phyloP scores from a whole-genome alignment of 2,797 vertebrate genomes.

The Threskiornis aethiopicus region DNA sequence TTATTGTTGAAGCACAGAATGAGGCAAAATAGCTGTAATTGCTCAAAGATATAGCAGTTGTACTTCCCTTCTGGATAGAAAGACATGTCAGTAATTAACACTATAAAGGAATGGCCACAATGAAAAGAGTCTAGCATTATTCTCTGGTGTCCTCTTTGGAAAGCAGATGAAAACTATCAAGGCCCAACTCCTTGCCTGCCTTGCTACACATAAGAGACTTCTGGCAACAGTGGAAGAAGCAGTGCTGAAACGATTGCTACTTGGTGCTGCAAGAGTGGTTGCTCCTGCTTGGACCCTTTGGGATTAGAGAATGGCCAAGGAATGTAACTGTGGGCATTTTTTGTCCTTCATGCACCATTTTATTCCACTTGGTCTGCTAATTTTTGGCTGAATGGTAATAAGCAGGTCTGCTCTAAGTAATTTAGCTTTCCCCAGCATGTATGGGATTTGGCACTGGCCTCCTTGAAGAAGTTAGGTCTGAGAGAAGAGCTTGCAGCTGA shows the following conservation, averaged over 20 bases:
- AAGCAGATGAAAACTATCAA: not conserved
- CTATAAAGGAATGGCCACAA: not conserved
- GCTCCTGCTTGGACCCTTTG: not conserved
- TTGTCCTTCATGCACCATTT: not conserved
- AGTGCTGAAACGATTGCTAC: not conserved
- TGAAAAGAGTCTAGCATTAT: not conserved
- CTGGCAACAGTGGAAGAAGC: not conserved
- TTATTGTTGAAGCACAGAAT: not conserved
- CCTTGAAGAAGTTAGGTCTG: not conserved
- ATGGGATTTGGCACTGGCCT: not conserved
- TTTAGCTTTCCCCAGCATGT: not conserved
- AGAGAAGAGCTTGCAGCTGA: not conserved
- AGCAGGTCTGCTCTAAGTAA: not conserved
- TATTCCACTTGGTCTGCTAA: not conserved
- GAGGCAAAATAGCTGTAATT: not conserved
- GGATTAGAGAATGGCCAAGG: not conserved
- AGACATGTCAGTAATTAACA: not conserved
- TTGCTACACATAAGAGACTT: not conserved
- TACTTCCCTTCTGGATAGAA: not conserved
- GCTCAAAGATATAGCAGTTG: not conserved
- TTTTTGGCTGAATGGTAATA: not conserved
- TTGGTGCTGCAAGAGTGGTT: not conserved
- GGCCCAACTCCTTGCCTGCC: not conserved
- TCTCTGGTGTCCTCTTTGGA: not conserved
- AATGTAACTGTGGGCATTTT: accelerated